A percentile compares a stretch with the other conserved stretches of the same genome.
phyloP scores from a whole-genome alignment of 1,140 invertebrate genomes.

The Helicoverpa zea region DNA sequence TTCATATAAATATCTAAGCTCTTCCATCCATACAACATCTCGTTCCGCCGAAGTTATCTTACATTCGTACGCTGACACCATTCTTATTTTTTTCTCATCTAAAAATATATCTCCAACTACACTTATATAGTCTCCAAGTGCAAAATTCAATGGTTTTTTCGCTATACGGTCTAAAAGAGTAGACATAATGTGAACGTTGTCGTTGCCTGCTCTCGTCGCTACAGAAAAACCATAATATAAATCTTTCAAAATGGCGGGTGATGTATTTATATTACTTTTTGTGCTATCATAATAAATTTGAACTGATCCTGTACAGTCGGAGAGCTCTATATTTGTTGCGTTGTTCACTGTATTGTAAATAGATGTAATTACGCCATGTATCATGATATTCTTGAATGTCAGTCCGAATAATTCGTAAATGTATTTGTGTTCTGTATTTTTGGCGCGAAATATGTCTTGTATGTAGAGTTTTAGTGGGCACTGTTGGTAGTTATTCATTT shows the following conservation, averaged over 20 bases:
- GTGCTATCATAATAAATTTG: slow-evolving; percentile 73
- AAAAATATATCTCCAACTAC: slow-evolving; percentile 80
- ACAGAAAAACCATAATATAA: slow-evolving; percentile 47
- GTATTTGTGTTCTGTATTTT: slow-evolving; percentile 72
- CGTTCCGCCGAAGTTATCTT: slow-evolving; percentile 64
- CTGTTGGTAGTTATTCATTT: slow-evolving; percentile 64
- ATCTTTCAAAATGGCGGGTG: slow-evolving; percentile 59
- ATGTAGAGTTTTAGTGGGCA: slow-evolving; percentile 77
- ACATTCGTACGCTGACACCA: slow-evolving; percentile 76
- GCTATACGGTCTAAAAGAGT: slow-evolving; percentile 67
- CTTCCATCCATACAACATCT: slow-evolving; percentile 80
- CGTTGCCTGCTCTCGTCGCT: slow-evolving; percentile 60
- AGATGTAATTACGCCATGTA: slow-evolving; percentile 76
- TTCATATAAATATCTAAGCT: slow-evolving; percentile 73
- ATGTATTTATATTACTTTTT: slow-evolving; percentile 68
- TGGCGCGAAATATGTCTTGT: slow-evolving; percentile 81
- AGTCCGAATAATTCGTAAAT: slow-evolving; percentile 76
- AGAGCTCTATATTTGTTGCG: slow-evolving; percentile 72
- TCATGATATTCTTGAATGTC: slow-evolving; percentile 79
- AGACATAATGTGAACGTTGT: slow-evolving; percentile 68
- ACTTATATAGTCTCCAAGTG: slow-evolving; percentile 67
- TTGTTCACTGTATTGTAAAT: slow-evolving; percentile 66
- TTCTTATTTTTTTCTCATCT: slow-evolving; percentile 69
- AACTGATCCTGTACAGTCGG: slow-evolving; percentile 75
- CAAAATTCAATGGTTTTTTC: slow-evolving; percentile 66